A percentile compares a stretch with the other conserved stretches of the same genome.
phyloP scores from a whole-genome alignment of 64 coral and sea anemone species.

The Astreopora myriophthalma region DNA sequence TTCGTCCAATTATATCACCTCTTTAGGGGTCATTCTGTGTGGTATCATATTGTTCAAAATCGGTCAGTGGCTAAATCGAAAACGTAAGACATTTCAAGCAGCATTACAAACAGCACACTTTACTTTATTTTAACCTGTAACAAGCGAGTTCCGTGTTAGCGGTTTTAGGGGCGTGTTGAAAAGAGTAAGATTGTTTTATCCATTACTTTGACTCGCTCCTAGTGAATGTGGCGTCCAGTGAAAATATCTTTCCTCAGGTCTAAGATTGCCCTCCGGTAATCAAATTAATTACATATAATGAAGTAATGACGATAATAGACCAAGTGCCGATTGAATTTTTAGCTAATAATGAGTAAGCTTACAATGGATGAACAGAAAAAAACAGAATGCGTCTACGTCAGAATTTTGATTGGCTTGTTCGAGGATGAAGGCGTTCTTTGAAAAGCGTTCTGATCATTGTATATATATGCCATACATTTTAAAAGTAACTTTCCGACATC shows the following conservation, averaged over 20 bases:
- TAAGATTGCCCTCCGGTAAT: not conserved
- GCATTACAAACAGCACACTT: not conserved
- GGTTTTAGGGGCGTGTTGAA: not conserved
- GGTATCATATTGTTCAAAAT: not conserved
- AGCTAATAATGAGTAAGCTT: not conserved
- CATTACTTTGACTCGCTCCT: not conserved
- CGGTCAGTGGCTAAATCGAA: too few relatives aligned
- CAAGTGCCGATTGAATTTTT: constrained; percentile 19
- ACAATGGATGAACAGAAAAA: not conserved
- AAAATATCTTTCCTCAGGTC: not conserved
- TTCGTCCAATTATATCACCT: not conserved
- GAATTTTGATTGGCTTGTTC: constrained; percentile 1
- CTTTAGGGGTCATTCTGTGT: not conserved
- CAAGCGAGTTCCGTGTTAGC: not conserved
- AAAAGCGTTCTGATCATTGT: not conserved
- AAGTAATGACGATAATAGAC: constrained; percentile 12
- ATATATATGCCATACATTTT: not conserved
- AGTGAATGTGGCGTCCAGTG: not conserved
- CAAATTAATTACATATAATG: constrained; percentile 33
- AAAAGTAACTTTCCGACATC: not conserved
- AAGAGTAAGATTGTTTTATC: not conserved
- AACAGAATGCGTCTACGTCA: not conserved
- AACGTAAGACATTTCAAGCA: too few relatives aligned
- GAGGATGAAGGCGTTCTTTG: not conserved
- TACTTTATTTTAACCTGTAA: not conserved